Conservation (phyloP, 30 jellyfish, hydroid and myxozoan genomes). For the Aurelia aurita complex sp. Pacific region DNA sequence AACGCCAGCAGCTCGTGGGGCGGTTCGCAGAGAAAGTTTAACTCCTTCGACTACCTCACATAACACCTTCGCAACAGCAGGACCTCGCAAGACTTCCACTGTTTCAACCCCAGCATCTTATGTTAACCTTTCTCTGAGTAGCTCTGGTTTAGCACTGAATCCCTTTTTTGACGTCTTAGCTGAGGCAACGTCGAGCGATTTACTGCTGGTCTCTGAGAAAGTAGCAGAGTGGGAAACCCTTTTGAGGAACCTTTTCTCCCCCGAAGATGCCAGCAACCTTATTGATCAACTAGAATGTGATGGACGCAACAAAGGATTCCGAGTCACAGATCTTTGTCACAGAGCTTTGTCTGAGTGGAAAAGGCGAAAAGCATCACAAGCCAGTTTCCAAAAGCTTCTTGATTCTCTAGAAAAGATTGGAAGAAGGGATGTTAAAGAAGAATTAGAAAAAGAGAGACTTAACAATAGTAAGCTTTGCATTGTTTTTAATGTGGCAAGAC, state of each 20-base stretch:
- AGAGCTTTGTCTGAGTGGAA: conserved; percentile 19
- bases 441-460: not conserved
- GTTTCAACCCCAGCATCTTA: conserved; percentile 20
- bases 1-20: no score
- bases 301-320: not conserved
- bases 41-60: no score
- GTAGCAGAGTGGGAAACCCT: conserved; percentile 29
- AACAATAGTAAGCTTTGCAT: not conserved
- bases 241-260: conserved; percentile 11
- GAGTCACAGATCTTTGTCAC: conserved; percentile 15
- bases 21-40: no score
- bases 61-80: not conserved
- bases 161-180: no score
- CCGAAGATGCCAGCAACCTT: conserved; percentile 3
- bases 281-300: conserved; percentile 18
- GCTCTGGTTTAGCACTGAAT: no score
- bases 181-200: not conserved
- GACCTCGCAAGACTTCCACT: not conserved
- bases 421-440: conserved; percentile 9
- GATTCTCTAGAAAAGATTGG: conserved; percentile 4
- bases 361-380: conserved; percentile 11
- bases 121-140: not conserved
- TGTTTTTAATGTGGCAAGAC: no score
- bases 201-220: conserved; percentile 33
- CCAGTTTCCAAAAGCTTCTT: not conserved